Evolutionary conservation across 2,113 vertebrate genomes (phyloP).

Genomic region (Semnopithecus entellus): DNA sequence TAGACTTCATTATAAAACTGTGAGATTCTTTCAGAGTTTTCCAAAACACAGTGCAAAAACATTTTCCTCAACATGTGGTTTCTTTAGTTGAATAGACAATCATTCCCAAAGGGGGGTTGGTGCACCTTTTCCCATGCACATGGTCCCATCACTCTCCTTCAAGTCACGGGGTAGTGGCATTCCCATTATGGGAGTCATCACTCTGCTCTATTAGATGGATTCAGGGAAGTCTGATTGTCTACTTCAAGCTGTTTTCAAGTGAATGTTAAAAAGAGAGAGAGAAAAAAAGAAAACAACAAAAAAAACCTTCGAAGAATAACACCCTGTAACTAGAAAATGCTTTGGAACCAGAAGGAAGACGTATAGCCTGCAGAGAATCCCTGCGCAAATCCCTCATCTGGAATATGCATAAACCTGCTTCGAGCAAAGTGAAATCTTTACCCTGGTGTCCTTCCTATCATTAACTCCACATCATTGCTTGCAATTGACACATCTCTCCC

Average conservation of each 20-base stretch:
- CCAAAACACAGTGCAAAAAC: neutral
- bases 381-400: neutral
- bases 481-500: neutral
- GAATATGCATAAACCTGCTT: neutral
- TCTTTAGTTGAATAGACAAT: neutral
- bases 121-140: neutral
- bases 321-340: neutral
- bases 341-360: neutral
- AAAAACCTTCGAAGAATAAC: neutral
- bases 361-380: neutral
- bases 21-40: neutral
- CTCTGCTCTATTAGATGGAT: neutral
- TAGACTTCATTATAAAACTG: neutral
- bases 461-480: neutral
- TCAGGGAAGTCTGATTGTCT: neutral
- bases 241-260: neutral
- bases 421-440: neutral
- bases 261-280: neutral
- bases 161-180: neutral
- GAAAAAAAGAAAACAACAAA: neutral
- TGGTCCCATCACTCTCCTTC: neutral
- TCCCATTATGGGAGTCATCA: neutral
- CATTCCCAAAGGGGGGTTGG: neutral
- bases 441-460: neutral
- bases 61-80: constrained; percentile 5